Evolutionary conservation across 2,888 invertebrate genomes (phyloP).

Genomic region (Ochlodes sylvanus): DNA sequence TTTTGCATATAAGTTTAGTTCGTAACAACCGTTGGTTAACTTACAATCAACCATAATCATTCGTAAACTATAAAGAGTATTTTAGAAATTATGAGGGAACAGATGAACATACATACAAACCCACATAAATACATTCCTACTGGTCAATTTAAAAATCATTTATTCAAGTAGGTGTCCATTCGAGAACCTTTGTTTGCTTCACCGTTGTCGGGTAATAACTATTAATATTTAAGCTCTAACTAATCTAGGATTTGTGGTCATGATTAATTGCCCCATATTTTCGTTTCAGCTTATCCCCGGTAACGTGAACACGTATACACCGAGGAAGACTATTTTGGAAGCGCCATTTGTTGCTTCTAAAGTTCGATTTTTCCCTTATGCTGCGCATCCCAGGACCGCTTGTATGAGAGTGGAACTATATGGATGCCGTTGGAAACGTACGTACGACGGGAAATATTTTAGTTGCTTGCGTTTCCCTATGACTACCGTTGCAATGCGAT

Average conservation of each 20-base stretch:
- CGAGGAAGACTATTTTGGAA: slow-evolving; percentile 89
- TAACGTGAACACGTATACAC: slow-evolving; percentile 91
- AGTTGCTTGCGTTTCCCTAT: slow-evolving; percentile 64
- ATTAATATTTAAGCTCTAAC: background rate
- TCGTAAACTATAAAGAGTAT: too few species aligned
- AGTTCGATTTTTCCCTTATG: slow-evolving; percentile 95
- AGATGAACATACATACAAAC: too few species aligned
- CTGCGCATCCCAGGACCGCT: slow-evolving; percentile 93
- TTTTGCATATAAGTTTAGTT: too few species aligned
- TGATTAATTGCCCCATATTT: slow-evolving; percentile 4
- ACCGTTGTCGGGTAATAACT: too few species aligned
- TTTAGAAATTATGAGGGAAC: too few species aligned
- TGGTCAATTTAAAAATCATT: too few species aligned
- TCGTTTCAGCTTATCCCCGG: slow-evolving; percentile 89
- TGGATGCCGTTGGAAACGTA: slow-evolving; percentile 89
- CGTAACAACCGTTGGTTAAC: too few species aligned
- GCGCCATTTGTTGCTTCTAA: slow-evolving; percentile 94
- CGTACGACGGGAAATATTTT: slow-evolving; percentile 57
- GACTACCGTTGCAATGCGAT: slow-evolving; percentile 59
- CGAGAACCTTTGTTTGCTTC: too few species aligned
- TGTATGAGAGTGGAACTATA: slow-evolving; percentile 97
- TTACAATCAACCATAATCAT: too few species aligned
- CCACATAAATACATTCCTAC: too few species aligned
- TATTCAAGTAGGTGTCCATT: too few species aligned
- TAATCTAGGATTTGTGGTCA: background rate